Evolutionary conservation across 2,797 vertebrate species (phyloP), one percentile per base, ranked within the genome.

Genomic region (Sparus aurata): DNA sequence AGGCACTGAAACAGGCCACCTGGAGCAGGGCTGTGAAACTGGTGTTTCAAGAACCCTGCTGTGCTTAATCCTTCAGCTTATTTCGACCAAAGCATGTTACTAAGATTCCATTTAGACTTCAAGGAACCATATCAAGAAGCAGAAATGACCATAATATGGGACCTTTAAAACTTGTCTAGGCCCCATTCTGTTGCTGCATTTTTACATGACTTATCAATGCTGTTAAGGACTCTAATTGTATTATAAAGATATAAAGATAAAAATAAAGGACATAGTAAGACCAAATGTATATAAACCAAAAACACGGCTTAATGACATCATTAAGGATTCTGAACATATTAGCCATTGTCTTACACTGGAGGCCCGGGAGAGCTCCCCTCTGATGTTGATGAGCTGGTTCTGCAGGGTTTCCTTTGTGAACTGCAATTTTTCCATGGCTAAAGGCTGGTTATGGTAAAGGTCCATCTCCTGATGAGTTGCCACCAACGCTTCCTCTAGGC

Each of bases 381-480:
- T 95, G 83, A 98, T 98, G 89, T 97, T 97, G 92, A 99, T 97
- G 64, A 99, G 96, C 87, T 99, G 97, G 86, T 97, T 98, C 94
- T 99, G 98, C 38, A 98, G 95, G 0, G 97, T 95, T 41, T 99
- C 98, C 85, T 99, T 99, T 89, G 97, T 99, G 78, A 97, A 95
- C 85, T 95, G 94, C 69, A 99, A 94, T 74, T 98, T 98, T 84
- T 98, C 97, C 0, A 97, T 95, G 75, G 95, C 94, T 71, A 95
- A 66, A 0, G 97, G 96, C 85, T 98, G 97, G 85, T 91, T 96
- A 2, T 95, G 96, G 5, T 97, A 98, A 93, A 97, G 94, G 91
- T 98, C 98, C 96, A 99, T 95, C 83, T 99, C 97, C 92, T 98
- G 97, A 92, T 99, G 98, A 0, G 97, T 98, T 66, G 95, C 95